A percentile compares a stretch with the other conserved stretches of the same genome.
Evolutionary conservation across 2,888 invertebrate species (phyloP).

Genomic region (Lasius platythorax): DNA sequence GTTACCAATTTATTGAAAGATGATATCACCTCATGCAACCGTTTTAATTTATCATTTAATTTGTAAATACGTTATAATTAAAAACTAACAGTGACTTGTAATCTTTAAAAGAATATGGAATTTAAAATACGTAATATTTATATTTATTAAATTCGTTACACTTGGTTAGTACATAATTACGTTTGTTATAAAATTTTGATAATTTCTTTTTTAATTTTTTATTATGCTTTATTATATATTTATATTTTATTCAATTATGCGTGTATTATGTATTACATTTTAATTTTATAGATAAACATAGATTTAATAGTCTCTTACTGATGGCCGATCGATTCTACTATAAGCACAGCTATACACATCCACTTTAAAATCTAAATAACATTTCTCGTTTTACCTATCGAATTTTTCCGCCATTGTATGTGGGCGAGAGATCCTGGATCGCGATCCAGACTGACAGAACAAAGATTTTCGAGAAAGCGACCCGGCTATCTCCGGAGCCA

Average conservation of each 20-base stretch:
- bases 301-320: not conserved
- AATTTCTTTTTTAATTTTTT: not conserved
- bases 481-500: constrained; percentile 36
- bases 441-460: constrained; percentile 3
- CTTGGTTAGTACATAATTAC: no score
- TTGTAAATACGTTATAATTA: no score
- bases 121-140: no score
- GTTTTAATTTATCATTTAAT: no score
- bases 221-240: not conserved
- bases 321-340: not conserved
- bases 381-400: constrained; percentile 13
- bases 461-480: constrained; percentile 58
- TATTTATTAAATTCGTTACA: no score
- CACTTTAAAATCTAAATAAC: not conserved
- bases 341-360: not conserved
- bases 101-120: no score
- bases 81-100: no score
- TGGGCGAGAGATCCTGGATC: constrained; percentile 42
- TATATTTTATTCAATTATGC: not conserved
- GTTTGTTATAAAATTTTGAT: no score
- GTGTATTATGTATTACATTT: not conserved
- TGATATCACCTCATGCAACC: not conserved
- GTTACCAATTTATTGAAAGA: not conserved
- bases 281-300: not conserved
- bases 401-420: constrained; percentile 22